phyloP scores from a whole-genome alignment of 2,797 vertebrate species.

The Fistularia tabacaria region DNA sequence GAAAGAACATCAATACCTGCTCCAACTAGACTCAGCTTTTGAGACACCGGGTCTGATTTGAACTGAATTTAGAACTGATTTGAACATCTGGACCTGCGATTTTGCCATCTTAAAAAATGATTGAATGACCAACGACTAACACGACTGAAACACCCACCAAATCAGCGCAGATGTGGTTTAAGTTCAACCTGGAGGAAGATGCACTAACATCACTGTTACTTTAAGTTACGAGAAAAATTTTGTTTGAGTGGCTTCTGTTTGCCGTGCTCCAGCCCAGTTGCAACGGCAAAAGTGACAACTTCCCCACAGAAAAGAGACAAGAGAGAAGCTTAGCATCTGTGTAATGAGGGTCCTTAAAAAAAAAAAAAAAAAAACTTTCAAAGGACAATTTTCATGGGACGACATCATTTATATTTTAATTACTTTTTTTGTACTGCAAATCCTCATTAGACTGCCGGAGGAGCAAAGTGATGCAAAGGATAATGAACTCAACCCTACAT shows the following conservation, averaged over 20 bases:
- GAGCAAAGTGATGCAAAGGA: conserved; percentile 47
- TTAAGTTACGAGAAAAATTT: conserved; percentile 6
- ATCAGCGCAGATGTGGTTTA: not conserved
- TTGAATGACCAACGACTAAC: not conserved
- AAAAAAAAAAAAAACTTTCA: conserved; percentile 6
- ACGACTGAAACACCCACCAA: conserved; percentile 13
- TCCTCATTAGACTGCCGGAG: conserved; percentile 60
- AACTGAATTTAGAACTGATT: conserved; percentile 6
- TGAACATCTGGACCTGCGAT: conserved; percentile 8
- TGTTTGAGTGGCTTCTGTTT: conserved; percentile 10
- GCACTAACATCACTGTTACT: conserved; percentile 11
- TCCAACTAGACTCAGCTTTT: conserved; percentile 76
- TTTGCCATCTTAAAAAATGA: conserved; percentile 18
- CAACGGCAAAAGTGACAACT: conserved; percentile 7
- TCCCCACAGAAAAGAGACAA: conserved; percentile 17
- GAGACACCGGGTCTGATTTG: not conserved
- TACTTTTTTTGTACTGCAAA: conserved; percentile 55
- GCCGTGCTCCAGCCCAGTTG: not conserved
- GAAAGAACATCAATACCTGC: conserved; percentile 97
- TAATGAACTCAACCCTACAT: conserved; percentile 46
- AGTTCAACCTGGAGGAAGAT: conserved; percentile 18
- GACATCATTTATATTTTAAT: conserved; percentile 39
- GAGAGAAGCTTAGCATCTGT: conserved; percentile 12
- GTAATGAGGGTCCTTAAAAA: conserved; percentile 18
- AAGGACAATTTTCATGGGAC: conserved; percentile 52